Percentiles rank a stretch among this genome's conserved stretches.
These are phyloP conservation scores for Calyptommatus sinebrachiatus DNA, from an alignment of 2,113 vertebrate species.

Conservation along the genomic window DNA sequence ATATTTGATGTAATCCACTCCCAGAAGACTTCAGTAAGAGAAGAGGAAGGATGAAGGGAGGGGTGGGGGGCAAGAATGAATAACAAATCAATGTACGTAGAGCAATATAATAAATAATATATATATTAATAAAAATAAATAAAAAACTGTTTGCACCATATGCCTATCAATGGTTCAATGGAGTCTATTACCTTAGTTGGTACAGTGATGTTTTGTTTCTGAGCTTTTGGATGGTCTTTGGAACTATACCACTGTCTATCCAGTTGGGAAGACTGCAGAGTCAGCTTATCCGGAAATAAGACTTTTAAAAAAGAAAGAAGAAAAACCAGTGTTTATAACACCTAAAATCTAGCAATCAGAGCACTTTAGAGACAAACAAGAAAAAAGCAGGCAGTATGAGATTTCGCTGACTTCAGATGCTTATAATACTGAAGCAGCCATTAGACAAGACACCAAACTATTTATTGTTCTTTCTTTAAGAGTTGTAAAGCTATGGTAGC, in stretches of 20 bases:
- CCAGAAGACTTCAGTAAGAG: too few relatives aligned
- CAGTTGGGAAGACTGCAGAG: conserved; percentile 65
- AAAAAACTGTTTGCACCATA: background rate
- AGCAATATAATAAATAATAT: background rate
- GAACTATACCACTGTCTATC: conserved; percentile 41
- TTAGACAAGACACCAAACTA: background rate
- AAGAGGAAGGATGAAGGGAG: too few relatives aligned
- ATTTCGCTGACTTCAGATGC: too few relatives aligned
- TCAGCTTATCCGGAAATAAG: conserved; percentile 70
- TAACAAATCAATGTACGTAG: too few relatives aligned
- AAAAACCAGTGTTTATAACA: background rate
- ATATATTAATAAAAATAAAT: background rate
- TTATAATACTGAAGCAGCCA: too few relatives aligned
- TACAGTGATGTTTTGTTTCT: conserved; percentile 5
- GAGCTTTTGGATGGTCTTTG: background rate
- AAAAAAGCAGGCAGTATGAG: too few relatives aligned
- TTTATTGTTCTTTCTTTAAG: background rate
- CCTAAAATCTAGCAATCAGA: too few relatives aligned
- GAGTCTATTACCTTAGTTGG: conserved; percentile 52
- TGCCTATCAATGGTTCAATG: background rate
- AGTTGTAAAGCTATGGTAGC: background rate
- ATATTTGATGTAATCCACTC: too few relatives aligned
- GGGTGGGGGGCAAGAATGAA: too few relatives aligned
- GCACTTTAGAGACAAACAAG: too few relatives aligned
- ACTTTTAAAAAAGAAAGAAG: conserved; percentile 54